Evolutionary conservation across 2,888 invertebrate genomes (phyloP), one percentile per base, ranked within the genome.

Genomic region (Furcula furcula): DNA sequence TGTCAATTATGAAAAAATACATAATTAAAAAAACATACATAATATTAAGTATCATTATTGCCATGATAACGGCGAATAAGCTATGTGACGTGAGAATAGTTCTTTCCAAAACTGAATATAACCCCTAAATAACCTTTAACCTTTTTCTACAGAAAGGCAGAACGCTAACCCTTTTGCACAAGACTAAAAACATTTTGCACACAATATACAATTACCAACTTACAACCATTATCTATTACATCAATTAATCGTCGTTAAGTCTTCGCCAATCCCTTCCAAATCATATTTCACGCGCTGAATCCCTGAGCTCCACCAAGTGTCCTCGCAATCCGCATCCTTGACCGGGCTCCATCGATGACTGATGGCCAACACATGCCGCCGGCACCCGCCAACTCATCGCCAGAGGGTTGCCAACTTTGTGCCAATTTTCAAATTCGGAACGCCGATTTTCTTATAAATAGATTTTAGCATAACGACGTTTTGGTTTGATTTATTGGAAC

Each of bases 331-430:
- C 66, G 76, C 76, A 82, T 83, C 86, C 80, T 84, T 78, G 81
- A 80, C 76, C 75, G 80, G 60, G 69, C 70, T 54, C 60, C 79
- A 83, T 86, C 84, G 85, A 86, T 88, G 87, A 88, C 63, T 81
- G 88, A 88, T 88, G 66, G 85, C 67, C 34, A 60, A 65, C 87
- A 84, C 76, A 75, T 84, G 88, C 70, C 59, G 73, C 67, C 68
- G 76, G 75, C 82, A 77, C 67, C 61, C 72, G 71, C 67, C 77
- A 70, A 81, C 77, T 83, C 82, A 82, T 81, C 80, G 75, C 62
- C 58, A 38, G 57, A 79, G 80, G 80, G 81, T 36, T 80, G 74
- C 1, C 52, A 32, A 11, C 18, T 13, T 25, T 34, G 10, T 13
- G 26, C 18, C 29, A 42, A 51, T 46, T 51, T 48, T 35, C 28